These are phyloP conservation scores for Eupsilia transversa DNA, from an alignment of 2,888 invertebrate genomes.

Conservation along the genomic window DNA sequence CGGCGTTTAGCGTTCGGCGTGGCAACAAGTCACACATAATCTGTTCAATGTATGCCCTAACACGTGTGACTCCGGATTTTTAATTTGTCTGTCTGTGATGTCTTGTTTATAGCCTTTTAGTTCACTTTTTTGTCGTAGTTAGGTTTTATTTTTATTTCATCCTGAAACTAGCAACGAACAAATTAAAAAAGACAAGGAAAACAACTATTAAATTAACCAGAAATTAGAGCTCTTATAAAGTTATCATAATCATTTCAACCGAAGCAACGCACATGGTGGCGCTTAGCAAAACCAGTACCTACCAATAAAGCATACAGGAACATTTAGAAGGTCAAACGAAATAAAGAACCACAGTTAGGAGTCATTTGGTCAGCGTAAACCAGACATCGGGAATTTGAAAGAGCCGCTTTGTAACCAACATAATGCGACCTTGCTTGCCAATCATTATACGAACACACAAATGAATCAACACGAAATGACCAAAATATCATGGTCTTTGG, in stretches of 20 bases:
- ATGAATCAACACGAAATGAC: conserved; percentile 22
- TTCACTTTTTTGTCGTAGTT: too few species aligned
- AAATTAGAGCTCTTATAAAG: background rate
- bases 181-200: background rate
- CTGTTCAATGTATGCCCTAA: too few species aligned
- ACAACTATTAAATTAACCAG: background rate
- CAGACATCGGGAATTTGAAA: conserved; percentile 58
- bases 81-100: too few species aligned
- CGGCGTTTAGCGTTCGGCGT: too few species aligned
- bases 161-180: background rate
- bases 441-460: conserved; percentile 54
- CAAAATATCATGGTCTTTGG: conserved; percentile 15
- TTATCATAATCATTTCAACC: background rate
- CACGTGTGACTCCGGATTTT: too few species aligned
- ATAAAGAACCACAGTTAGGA: conserved; percentile 46
- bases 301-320: conserved; percentile 12
- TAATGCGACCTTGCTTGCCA: conserved; percentile 58
- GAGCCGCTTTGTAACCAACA: conserved; percentile 54
- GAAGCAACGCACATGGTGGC: background rate
- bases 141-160: too few species aligned
- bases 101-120: too few species aligned
- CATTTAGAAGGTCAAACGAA: conserved; percentile 50
- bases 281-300: background rate
- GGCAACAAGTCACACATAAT: too few species aligned
- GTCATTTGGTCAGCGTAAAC: conserved; percentile 48